Evolutionary conservation across 2,113 vertebrate genomes (phyloP).

Genomic region (Tricholaema leucomelas): DNA sequence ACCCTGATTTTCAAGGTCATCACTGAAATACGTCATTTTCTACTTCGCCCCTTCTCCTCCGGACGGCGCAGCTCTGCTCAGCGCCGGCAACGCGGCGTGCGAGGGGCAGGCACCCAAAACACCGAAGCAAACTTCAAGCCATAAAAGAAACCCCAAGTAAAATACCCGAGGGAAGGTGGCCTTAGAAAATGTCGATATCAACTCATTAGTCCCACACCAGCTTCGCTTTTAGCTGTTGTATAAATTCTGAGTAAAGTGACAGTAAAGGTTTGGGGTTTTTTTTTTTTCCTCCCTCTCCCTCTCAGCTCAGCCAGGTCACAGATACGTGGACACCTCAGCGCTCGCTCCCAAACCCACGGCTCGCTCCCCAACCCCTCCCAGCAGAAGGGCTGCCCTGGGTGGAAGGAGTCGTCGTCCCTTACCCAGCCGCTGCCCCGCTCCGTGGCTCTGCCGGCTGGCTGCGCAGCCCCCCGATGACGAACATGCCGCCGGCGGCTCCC

Average conservation of each 20-base stretch:
- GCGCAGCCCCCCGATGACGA: not conserved
- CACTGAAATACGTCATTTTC: not conserved
- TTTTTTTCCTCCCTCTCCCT: not conserved
- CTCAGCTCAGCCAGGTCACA: not conserved
- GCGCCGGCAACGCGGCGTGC: not conserved
- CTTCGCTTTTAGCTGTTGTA: not conserved
- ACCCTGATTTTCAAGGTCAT: constrained; percentile 21
- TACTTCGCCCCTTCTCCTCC: not conserved
- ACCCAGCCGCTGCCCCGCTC: not conserved
- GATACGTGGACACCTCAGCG: not conserved
- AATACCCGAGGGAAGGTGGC: not conserved
- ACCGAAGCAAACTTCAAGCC: not conserved
- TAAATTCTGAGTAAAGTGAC: not conserved
- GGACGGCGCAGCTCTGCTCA: not conserved
- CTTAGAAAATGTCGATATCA: not conserved
- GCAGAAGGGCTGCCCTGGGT: too few species aligned
- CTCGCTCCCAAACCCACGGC: not conserved
- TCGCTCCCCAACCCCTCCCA: not conserved
- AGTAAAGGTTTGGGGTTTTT: not conserved
- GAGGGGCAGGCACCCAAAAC: not conserved
- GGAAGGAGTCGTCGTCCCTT: not conserved
- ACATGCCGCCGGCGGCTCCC: not conserved
- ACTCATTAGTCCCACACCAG: not conserved
- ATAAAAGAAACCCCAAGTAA: not conserved
- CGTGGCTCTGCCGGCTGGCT: not conserved